A percentile compares a stretch with the other conserved stretches of the same genome.
phyloP scores from a whole-genome alignment of 2,113 vertebrate species.

The Triplophysa tibetana region DNA sequence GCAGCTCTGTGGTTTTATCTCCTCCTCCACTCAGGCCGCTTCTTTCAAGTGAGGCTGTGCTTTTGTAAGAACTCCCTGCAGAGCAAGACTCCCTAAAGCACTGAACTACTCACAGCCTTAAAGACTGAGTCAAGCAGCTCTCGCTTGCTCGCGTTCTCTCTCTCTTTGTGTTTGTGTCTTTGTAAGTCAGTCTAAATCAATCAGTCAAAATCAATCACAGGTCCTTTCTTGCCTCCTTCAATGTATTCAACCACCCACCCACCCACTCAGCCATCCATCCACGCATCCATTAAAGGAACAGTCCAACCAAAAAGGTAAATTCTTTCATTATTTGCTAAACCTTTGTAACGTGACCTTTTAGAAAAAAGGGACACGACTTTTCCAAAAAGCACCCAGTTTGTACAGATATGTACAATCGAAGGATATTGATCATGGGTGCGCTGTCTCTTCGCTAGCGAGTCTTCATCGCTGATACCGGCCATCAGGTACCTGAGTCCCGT shows the following conservation, averaged over 20 bases:
- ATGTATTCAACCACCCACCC: neutral
- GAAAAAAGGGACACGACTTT: too few species aligned
- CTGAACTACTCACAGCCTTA: neutral
- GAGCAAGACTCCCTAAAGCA: slow-evolving; percentile 12
- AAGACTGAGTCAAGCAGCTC: slow-evolving; percentile 3
- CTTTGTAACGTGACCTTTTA: too few species aligned
- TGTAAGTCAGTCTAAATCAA: slow-evolving; percentile 12
- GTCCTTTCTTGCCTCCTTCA: neutral
- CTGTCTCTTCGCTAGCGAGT: slow-evolving; percentile 91
- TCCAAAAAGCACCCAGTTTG: neutral
- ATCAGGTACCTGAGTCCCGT: slow-evolving; percentile 93
- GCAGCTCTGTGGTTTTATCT: slow-evolving; percentile 18
- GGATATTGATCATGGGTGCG: slow-evolving; percentile 97
- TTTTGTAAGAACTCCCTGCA: slow-evolving; percentile 29
- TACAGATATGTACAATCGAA: slow-evolving; percentile 57
- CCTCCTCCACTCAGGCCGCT: slow-evolving; percentile 2
- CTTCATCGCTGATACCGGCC: slow-evolving; percentile 97
- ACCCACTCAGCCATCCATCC: neutral
- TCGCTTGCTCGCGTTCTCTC: neutral
- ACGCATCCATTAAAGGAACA: neutral
- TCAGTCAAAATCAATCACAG: slow-evolving; percentile 15
- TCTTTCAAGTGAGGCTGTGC: neutral
- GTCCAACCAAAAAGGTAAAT: neutral
- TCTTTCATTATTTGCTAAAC: neutral
- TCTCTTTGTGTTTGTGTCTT: neutral